Base-by-base conservation (phyloP, 2,113 vertebrate species). In the Corythornis vintsioides region DNA sequence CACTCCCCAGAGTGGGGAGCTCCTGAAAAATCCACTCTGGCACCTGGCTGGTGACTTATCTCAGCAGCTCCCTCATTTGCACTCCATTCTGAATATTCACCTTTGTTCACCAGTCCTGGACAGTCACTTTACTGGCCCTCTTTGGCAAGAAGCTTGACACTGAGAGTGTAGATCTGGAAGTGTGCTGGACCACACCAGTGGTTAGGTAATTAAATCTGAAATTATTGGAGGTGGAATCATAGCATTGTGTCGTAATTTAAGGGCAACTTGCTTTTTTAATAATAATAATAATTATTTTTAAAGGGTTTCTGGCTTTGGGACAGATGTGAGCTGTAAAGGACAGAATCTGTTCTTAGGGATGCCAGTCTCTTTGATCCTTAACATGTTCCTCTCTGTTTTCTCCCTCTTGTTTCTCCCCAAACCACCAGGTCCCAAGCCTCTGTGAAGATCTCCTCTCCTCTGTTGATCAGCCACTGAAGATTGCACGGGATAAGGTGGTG, bases 381-480 rank as follows among this genome's bases (percentile, higher is more conserved):
- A 56, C 7, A 3, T 87, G 52, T 64, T 72, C 20, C 16, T 5
- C 13, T 88, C 24, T 85, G 26, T 86, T 48, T 42, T 31, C 40
- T 81, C 60, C 53, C 78, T 86, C 29, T 73, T 52, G 29, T 70
- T 65, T 38, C 63, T 20, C n/a, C 55, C 40, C n/a, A 43, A 57
- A 55, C 66, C 53, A 0, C 17, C 91, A 99, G 99, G 99, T 99
- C 48, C 99, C 99, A 50, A 98, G 97, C 96, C 98, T 99, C 78
- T 99, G 99, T 94, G 99, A 99, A 98, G 99, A 99, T 96, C 98
- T 99, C 94, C 98, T 99, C 93, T 99, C 99, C 78, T 99, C 99
- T 53, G 99, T 99, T 83, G 99, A 99, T 98, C 99, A 99, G 97
- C 99, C 99, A 3, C 97, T 99, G 97, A 99, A 99, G 97, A 99